These are phyloP conservation scores for Glossosoma conforme DNA, from an alignment of 1,140 invertebrate genomes.

Conservation along the genomic window DNA sequence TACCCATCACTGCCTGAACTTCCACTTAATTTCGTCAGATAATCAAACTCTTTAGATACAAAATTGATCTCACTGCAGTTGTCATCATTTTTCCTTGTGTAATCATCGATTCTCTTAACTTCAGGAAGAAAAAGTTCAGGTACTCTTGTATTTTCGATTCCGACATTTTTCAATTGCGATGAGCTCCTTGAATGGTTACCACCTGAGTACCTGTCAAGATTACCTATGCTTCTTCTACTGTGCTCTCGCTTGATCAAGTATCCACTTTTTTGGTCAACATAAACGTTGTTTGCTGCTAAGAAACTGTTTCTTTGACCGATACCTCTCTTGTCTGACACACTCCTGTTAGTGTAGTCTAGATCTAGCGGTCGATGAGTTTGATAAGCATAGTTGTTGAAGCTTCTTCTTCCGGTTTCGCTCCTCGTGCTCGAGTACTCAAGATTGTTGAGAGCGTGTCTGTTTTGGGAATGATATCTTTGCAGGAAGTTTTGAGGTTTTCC, in stretches of 20 bases:
- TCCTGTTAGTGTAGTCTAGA: background rate
- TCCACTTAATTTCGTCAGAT: constrained; percentile 15
- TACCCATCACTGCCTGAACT: constrained; percentile 3
- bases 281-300: no score
- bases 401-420: constrained; percentile 15
- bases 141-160: no score
- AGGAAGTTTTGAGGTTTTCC: constrained; percentile 6
- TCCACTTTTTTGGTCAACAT: no score
- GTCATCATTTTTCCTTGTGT: background rate
- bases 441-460: constrained; percentile 4
- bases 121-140: no score
- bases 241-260: no score
- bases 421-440: constrained; percentile 15
- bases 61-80: constrained; percentile 12
- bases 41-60: constrained; percentile 19
- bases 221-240: no score
- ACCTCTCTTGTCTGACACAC: background rate
- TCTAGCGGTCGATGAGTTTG: no score
- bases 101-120: no score
- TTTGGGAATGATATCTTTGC: constrained; percentile 2
- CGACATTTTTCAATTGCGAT: no score
- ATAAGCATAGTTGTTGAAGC: no score
- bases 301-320: background rate
- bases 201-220: background rate
- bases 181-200: background rate